These are phyloP conservation scores for Dryomyza anilis DNA, from an alignment of 2,888 invertebrate species.

Conservation along the genomic window DNA sequence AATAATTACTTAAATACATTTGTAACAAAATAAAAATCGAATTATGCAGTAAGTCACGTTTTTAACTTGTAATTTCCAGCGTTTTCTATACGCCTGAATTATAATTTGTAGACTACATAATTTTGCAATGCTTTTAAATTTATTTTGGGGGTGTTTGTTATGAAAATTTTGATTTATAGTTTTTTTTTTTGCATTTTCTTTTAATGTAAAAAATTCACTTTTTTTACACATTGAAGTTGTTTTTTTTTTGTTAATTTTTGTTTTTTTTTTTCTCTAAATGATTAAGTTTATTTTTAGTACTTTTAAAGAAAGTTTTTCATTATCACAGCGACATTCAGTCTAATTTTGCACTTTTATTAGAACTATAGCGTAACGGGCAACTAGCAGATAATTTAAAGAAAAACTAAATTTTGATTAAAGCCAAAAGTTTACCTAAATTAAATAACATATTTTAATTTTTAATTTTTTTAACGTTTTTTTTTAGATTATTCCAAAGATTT, in stretches of 20 bases:
- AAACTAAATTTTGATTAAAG: slow-evolving; percentile 39
- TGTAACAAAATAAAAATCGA: no score
- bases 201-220: background rate
- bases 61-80: no score
- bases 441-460: slow-evolving; percentile 11
- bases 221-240: slow-evolving; percentile 43
- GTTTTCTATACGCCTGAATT: no score
- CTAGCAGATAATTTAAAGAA: slow-evolving; percentile 16
- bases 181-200: slow-evolving; percentile 25
- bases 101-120: no score
- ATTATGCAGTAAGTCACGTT: no score
- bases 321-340: slow-evolving; percentile 60
- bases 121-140: no score
- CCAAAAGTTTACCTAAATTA: slow-evolving; percentile 38
- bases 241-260: slow-evolving; percentile 1
- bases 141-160: slow-evolving; percentile 34
- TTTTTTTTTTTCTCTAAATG: background rate
- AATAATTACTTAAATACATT: no score
- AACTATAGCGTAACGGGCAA: slow-evolving; percentile 49
- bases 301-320: slow-evolving; percentile 31
- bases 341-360: slow-evolving; percentile 58
- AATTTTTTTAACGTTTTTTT: slow-evolving; percentile 20
- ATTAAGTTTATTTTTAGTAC: slow-evolving; percentile 23
- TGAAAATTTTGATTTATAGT: slow-evolving; percentile 37
- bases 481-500: slow-evolving; percentile 21